A percentile compares a stretch with the other conserved stretches of the same genome.
These are phyloP conservation scores for Scolopax mira DNA, from an alignment of 2,113 vertebrate species.

Conservation along the genomic window DNA sequence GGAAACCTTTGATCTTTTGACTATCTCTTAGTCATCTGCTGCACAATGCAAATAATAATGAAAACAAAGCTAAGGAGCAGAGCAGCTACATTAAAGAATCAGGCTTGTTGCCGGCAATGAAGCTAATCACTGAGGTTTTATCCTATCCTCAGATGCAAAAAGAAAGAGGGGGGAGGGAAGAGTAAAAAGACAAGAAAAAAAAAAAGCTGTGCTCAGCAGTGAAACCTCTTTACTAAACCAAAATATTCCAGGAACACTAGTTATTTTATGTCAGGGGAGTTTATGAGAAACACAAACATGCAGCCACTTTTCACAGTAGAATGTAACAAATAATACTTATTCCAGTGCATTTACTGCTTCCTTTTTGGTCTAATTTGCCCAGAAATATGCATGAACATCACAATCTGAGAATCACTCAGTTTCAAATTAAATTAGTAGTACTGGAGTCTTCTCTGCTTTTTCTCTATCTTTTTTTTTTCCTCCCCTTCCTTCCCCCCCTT, in stretches of 20 bases:
- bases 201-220: not conserved
- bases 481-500: not conserved
- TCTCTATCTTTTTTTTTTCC: not conserved
- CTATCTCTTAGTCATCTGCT: slow-evolving; percentile 63
- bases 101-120: slow-evolving; percentile 33
- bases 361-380: not conserved
- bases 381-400: not conserved
- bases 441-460: not conserved
- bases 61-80: slow-evolving; percentile 47
- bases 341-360: not conserved
- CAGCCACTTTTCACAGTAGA: not conserved
- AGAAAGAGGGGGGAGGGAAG: not conserved
- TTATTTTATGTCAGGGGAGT: not conserved
- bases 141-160: slow-evolving; percentile 8
- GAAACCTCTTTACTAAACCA: not conserved
- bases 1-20: slow-evolving; percentile 73
- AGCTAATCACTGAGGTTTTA: slow-evolving; percentile 59
- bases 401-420: not conserved
- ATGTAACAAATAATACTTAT: not conserved
- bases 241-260: not conserved
- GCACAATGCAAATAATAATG: slow-evolving; percentile 66
- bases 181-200: not conserved
- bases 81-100: slow-evolving; percentile 63
- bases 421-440: not conserved
- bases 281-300: not conserved